These are phyloP conservation scores for Actenoides lindsayi DNA, from an alignment of 2,113 vertebrate species.

Conservation along the genomic window DNA sequence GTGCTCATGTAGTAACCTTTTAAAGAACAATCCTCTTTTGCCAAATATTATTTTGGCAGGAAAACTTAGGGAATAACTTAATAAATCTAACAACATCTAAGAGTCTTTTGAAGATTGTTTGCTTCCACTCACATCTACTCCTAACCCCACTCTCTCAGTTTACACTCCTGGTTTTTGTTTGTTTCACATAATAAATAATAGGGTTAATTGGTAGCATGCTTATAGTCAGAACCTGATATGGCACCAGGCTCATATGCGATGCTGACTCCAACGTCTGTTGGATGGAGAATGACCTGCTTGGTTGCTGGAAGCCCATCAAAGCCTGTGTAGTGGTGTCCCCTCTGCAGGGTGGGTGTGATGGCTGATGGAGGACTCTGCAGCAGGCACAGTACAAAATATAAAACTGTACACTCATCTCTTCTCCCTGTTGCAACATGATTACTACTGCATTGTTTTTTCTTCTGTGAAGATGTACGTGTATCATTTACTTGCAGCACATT, in stretches of 20 bases:
- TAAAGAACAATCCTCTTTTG: background rate
- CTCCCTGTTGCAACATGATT: background rate
- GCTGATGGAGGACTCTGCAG: background rate
- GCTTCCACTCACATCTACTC: background rate
- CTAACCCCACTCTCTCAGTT: background rate
- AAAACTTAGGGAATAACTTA: background rate
- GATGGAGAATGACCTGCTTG: background rate
- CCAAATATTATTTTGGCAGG: conserved; percentile 11
- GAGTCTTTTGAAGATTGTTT: conserved; percentile 18
- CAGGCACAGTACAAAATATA: accelerated
- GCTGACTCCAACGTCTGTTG: accelerated
- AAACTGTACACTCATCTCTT: accelerated
- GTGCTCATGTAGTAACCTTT: background rate
- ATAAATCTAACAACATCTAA: conserved; percentile 7
- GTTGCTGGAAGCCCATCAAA: background rate
- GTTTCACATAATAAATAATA: background rate
- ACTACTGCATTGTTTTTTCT: background rate
- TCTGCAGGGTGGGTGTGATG: accelerated
- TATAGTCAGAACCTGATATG: background rate
- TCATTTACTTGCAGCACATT: background rate
- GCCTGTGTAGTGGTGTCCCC: accelerated
- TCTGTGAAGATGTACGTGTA: accelerated
- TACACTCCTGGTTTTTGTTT: background rate
- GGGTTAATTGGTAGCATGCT: background rate
- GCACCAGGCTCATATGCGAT: background rate